These are phyloP conservation scores for Pterocles gutturalis DNA, from an alignment of 2,113 vertebrate species.

Conservation along the genomic window DNA sequence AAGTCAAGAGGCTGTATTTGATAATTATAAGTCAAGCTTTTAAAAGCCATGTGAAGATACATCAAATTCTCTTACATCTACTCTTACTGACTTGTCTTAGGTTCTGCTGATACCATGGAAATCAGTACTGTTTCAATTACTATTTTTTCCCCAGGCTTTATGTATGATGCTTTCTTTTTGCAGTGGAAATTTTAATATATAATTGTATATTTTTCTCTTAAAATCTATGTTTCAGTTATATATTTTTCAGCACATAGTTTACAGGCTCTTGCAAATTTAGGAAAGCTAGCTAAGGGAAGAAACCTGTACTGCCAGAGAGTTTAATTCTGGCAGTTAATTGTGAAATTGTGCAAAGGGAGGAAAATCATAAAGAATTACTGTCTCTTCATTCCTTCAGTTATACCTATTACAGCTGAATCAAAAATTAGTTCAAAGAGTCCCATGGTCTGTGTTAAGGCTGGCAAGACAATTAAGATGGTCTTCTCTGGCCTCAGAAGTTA, in stretches of 20 bases:
- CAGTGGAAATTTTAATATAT: not conserved
- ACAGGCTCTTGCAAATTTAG: not conserved
- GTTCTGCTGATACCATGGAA: not conserved
- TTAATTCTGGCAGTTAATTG: not conserved
- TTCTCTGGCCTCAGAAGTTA: not conserved
- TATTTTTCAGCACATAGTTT: not conserved
- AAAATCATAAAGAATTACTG: not conserved
- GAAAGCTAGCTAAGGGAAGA: not conserved
- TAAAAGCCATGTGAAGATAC: not conserved
- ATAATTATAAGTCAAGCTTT: not conserved
- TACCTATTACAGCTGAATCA: not conserved
- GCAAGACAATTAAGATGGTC: not conserved
- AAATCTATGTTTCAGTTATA: not conserved
- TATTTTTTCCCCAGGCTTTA: not conserved
- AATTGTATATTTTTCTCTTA: not conserved
- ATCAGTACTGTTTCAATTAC: not conserved
- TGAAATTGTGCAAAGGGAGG: not conserved
- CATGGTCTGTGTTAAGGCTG: not conserved
- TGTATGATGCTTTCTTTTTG: not conserved
- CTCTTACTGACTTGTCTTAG: not conserved
- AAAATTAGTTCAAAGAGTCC: not conserved
- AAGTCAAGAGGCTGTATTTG: not conserved
- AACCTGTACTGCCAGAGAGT: not conserved
- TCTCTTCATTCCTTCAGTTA: not conserved
- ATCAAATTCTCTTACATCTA: not conserved